Conservation (phyloP, 1,140 invertebrate species). For the Monomorium pharaonis region DNA sequence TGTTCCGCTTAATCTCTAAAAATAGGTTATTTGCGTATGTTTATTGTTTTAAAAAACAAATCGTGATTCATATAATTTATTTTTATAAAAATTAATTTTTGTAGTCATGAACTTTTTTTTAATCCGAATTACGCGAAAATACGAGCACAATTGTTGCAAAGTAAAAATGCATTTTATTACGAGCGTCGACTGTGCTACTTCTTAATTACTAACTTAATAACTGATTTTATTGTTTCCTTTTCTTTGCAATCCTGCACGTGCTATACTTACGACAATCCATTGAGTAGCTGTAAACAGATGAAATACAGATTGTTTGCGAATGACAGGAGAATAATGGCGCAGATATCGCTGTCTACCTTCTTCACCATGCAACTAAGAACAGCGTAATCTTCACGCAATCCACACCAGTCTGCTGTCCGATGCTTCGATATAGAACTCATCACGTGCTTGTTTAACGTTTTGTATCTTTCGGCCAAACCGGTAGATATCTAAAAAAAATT, state of each 20-base stretch:
- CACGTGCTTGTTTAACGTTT: conserved; percentile 76
- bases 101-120: neutral
- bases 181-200: neutral
- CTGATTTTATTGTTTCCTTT: neutral
- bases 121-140: neutral
- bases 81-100: neutral
- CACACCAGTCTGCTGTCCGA: conserved; percentile 83
- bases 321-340: conserved; percentile 87
- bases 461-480: conserved; percentile 82
- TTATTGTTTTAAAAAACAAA: no score
- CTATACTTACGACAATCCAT: conserved; percentile 88
- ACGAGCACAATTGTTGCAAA: neutral
- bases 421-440: conserved; percentile 38
- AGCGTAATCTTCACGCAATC: conserved; percentile 87
- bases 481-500: conserved; percentile 78
- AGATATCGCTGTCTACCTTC: conserved; percentile 86
- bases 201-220: neutral
- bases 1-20: no score
- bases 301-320: conserved; percentile 91
- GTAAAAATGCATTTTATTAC: neutral
- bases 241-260: neutral
- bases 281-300: conserved; percentile 90
- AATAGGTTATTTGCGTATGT: no score
- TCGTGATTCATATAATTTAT: no score
- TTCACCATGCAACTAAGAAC: conserved; percentile 86